Percentiles rank a stretch among this genome's conserved stretches.
Conservation (phyloP, 1,140 invertebrate species). For the Hesperophylax magnus region DNA sequence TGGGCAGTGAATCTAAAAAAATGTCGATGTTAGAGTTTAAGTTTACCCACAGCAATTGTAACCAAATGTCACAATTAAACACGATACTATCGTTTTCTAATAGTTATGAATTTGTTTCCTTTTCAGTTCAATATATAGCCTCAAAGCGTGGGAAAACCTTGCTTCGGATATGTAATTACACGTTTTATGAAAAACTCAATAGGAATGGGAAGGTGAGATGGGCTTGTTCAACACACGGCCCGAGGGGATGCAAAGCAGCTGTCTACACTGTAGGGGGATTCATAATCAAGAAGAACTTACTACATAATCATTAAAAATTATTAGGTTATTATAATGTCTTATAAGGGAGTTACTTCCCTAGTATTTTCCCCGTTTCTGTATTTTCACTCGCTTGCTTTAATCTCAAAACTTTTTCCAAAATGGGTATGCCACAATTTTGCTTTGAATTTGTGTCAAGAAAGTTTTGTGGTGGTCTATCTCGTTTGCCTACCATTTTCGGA, state of each 20-base stretch:
- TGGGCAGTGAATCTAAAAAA: too few species aligned
- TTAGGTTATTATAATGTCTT: neutral
- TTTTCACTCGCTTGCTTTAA: too few species aligned
- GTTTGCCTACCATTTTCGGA: too few species aligned
- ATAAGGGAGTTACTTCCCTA: too few species aligned
- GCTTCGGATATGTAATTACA: conserved; percentile 7
- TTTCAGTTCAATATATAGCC: conserved; percentile 15
- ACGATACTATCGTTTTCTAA: neutral
- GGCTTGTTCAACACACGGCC: neutral
- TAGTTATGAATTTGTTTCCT: neutral
- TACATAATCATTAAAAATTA: conserved; percentile 17
- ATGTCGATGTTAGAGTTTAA: too few species aligned
- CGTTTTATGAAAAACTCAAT: neutral
- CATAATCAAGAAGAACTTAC: neutral
- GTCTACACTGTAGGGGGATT: conserved; percentile 2
- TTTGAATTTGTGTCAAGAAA: too few species aligned
- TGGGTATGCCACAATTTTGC: too few species aligned
- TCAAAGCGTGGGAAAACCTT: conserved; percentile 10
- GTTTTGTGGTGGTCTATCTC: too few species aligned
- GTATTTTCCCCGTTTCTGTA: too few species aligned
- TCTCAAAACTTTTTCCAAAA: too few species aligned
- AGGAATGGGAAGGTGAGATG: neutral
- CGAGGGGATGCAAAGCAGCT: neutral
- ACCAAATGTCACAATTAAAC: too few species aligned
- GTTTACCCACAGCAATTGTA: too few species aligned